Percentiles rank a stretch among this genome's conserved stretches.
phyloP scores from a whole-genome alignment of 2,113 vertebrate species.

The Oryctolagus cuniculus region mOryCun1.1 NC_091442.1:97166001-97166500 shows the following conservation, averaged over 20 bases:
- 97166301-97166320: constrained; percentile 54
- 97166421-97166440: constrained; percentile 72
- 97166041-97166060: background rate
- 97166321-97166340: constrained; percentile 62
- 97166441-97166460: constrained; percentile 52
- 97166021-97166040: background rate
- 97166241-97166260: background rate
- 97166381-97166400: constrained; percentile 20
- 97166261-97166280: constrained; percentile 71
- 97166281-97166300: constrained; percentile 65
- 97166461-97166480: constrained; percentile 69
- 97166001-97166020: background rate
- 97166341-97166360: constrained; percentile 56
- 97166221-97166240: constrained; percentile 77
- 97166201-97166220: constrained; percentile 60
- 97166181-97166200: background rate
- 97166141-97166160: constrained; percentile 73
- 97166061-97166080: background rate
- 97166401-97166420: constrained; percentile 59
- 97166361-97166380: constrained; percentile 24
- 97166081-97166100: constrained; percentile 30
- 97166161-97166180: constrained; percentile 68
- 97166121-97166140: constrained; percentile 25
- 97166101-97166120: constrained; percentile 63
- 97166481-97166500: constrained; percentile 58